Evolutionary conservation across 2,797 vertebrate genomes (phyloP).

Genomic region (Gastrophryne carolinensis): DNA sequence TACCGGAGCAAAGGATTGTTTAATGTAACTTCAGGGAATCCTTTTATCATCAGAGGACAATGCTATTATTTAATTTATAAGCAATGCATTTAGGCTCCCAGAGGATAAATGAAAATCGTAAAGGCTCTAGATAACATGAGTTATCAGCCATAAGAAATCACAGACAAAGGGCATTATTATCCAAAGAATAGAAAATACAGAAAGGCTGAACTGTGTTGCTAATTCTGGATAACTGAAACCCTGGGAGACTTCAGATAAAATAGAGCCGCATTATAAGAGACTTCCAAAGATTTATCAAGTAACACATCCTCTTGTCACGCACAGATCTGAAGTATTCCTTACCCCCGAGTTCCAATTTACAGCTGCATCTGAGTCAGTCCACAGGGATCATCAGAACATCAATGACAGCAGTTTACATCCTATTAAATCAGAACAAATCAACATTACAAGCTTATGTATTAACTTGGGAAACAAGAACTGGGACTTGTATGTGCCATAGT

Average conservation of each 20-base stretch:
- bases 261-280: slow-evolving; percentile 31
- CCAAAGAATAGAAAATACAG: slow-evolving; percentile 24
- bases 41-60: slow-evolving; percentile 14
- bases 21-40: not conserved
- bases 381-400: slow-evolving; percentile 12
- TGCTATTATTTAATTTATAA: slow-evolving; percentile 33
- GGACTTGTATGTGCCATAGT: not conserved
- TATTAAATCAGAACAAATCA: not conserved
- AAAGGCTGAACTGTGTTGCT: slow-evolving; percentile 21
- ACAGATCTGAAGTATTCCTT: slow-evolving; percentile 29
- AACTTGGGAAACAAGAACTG: not conserved
- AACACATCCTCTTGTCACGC: slow-evolving; percentile 33
- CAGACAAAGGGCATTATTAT: slow-evolving; percentile 37
- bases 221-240: slow-evolving; percentile 40
- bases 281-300: slow-evolving; percentile 35
- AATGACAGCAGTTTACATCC: not conserved
- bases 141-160: slow-evolving; percentile 28
- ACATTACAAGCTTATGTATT: not conserved
- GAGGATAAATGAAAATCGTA: slow-evolving; percentile 18
- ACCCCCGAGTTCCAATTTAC: slow-evolving; percentile 7
- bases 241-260: slow-evolving; percentile 29
- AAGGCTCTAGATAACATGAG: slow-evolving; percentile 14
- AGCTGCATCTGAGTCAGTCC: slow-evolving; percentile 5
- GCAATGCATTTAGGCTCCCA: slow-evolving; percentile 3
- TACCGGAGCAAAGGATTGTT: not conserved